These are phyloP conservation scores for Lepidothrix coronata DNA, from an alignment of 2,113 vertebrate species.

Conservation along the genomic window DNA sequence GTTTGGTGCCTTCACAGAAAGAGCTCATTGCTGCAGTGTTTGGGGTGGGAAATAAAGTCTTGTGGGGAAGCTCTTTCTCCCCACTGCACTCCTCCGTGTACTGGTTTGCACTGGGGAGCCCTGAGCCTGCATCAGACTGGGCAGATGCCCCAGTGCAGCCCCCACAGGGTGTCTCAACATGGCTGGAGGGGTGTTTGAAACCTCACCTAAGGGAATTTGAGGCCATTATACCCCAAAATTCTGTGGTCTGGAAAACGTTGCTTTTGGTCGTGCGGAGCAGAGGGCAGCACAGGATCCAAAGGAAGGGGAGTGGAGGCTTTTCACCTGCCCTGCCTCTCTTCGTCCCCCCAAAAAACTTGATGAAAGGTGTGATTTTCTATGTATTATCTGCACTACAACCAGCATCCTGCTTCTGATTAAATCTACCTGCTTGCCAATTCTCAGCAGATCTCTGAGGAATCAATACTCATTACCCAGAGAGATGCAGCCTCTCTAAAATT, in stretches of 20 bases:
- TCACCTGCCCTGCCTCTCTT: background rate
- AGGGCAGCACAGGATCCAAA: accelerated
- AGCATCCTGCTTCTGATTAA: background rate
- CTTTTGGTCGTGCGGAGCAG: background rate
- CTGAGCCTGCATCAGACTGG: accelerated
- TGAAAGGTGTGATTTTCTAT: background rate
- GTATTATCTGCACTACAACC: background rate
- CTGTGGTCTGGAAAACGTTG: background rate
- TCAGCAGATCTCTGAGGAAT: background rate
- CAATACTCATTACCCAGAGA: background rate
- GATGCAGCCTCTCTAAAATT: background rate
- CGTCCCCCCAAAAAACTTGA: background rate
- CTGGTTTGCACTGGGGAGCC: background rate
- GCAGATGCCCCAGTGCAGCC: accelerated
- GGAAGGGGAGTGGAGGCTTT: background rate
- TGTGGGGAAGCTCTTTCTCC: background rate
- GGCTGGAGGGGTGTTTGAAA: background rate
- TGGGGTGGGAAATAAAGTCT: background rate
- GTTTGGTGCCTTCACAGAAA: background rate
- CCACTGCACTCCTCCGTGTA: accelerated
- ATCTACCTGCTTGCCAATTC: background rate
- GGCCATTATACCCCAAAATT: background rate
- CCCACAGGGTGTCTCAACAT: accelerated
- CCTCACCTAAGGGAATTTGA: background rate
- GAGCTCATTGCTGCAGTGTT: background rate